phyloP scores from a whole-genome alignment of 1,140 invertebrate species.

The Bradysia coprophila region DNA sequence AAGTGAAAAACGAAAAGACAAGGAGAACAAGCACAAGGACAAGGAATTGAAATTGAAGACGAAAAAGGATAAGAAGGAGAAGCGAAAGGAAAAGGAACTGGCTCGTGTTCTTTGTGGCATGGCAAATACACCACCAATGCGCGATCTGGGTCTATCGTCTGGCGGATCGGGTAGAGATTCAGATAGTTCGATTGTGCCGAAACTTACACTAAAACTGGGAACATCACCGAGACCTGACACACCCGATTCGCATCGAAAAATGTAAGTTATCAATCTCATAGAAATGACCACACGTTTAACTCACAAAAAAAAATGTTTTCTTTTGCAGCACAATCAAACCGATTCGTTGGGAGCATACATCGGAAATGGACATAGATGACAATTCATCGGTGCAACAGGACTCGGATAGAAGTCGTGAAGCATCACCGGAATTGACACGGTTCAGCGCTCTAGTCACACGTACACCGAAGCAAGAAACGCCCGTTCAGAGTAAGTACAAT shows the following conservation, averaged over 20 bases:
- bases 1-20: constrained; percentile 45
- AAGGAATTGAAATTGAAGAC: constrained; percentile 41
- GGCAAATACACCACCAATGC: too few species aligned
- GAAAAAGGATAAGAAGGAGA: constrained; percentile 34
- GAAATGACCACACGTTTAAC: too few species aligned
- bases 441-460: constrained; percentile 62
- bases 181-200: constrained; percentile 32
- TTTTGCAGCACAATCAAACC: neutral
- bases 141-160: too few species aligned
- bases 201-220: constrained; percentile 60
- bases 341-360: neutral
- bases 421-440: constrained; percentile 59
- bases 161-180: neutral
- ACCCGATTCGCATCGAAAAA: constrained; percentile 20
- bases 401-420: constrained; percentile 25
- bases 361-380: neutral
- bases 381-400: neutral
- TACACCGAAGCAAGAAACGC: constrained; percentile 43
- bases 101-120: too few species aligned
- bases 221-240: constrained; percentile 39
- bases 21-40: constrained; percentile 43
- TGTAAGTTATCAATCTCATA: too few species aligned
- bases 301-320: neutral
- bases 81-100: constrained; percentile 31
- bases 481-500: constrained; percentile 11